phyloP scores from a whole-genome alignment of 2,113 vertebrate genomes.

The Sphaerodactylus townsendi region DNA sequence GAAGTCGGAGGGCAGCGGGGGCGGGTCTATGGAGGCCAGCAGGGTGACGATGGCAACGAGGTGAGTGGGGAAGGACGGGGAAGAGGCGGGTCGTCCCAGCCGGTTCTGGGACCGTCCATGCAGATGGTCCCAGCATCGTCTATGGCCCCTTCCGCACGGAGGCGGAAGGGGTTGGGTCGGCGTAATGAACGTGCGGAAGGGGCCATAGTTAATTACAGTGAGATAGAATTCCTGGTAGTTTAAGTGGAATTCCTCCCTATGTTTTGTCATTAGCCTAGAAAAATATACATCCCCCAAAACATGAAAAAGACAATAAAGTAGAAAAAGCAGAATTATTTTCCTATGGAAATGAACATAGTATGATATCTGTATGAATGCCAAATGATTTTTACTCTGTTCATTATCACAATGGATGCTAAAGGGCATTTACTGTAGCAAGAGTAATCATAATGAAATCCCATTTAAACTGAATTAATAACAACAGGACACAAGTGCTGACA shows the following conservation, averaged over 20 bases:
- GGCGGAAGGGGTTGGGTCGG: too few relatives aligned
- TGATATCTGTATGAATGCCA: neutral
- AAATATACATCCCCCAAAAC: neutral
- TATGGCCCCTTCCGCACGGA: too few relatives aligned
- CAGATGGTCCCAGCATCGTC: too few relatives aligned
- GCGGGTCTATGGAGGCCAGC: too few relatives aligned
- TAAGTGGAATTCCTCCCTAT: neutral
- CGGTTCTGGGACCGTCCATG: too few relatives aligned
- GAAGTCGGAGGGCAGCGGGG: too few relatives aligned
- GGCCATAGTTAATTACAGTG: neutral
- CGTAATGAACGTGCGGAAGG: too few relatives aligned
- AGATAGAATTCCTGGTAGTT: slow-evolving; percentile 4
- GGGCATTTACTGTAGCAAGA: slow-evolving; percentile 22
- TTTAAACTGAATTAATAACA: slow-evolving; percentile 12
- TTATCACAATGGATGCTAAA: slow-evolving; percentile 10
- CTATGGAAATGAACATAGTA: neutral
- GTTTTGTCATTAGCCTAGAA: neutral
- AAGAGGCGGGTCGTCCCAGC: too few relatives aligned
- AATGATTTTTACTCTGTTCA: neutral
- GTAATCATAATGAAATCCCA: slow-evolving; percentile 32
- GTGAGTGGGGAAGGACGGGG: too few relatives aligned
- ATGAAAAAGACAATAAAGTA: slow-evolving; percentile 3
- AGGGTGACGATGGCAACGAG: too few relatives aligned
- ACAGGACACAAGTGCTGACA: neutral
- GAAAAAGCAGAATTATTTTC: neutral